phyloP scores from a whole-genome alignment of 2,888 invertebrate species.

The Drosophila ezoana region DNA sequence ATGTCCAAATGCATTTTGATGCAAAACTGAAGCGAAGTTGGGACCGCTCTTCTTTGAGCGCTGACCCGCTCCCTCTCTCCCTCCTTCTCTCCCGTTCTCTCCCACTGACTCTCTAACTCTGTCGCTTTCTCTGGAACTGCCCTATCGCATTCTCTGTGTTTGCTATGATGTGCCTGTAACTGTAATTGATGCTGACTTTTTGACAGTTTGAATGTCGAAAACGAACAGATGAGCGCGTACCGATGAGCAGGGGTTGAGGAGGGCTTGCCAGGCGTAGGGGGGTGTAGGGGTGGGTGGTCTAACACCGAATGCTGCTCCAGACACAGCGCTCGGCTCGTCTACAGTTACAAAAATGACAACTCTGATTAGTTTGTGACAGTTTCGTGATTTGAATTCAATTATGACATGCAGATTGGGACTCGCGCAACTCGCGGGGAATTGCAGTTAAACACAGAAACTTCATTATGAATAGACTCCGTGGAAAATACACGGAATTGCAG shows the following conservation, averaged over 20 bases:
- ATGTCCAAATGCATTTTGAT: constrained; percentile 75
- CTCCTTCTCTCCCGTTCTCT: background rate
- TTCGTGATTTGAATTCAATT: constrained; percentile 82
- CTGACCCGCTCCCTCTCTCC: constrained; percentile 1
- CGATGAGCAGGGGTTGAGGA: background rate
- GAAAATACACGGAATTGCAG: background rate
- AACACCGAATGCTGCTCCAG: constrained; percentile 1
- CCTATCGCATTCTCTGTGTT: constrained; percentile 46
- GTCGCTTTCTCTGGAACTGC: background rate
- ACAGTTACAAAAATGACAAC: constrained; percentile 69
- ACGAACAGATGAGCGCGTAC: constrained; percentile 57
- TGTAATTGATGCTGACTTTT: constrained; percentile 84
- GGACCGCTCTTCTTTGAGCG: constrained; percentile 70
- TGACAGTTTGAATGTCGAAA: constrained; percentile 82
- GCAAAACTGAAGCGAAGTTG: constrained; percentile 70
- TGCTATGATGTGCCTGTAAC: constrained; percentile 71
- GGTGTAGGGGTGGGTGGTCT: background rate
- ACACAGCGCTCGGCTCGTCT: constrained; percentile 15
- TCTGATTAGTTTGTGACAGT: constrained; percentile 79
- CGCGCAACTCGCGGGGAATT: background rate
- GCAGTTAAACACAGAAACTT: constrained; percentile 19
- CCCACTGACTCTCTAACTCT: too few species aligned
- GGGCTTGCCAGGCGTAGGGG: background rate
- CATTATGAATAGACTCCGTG: background rate
- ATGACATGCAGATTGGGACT: constrained; percentile 59